Evolutionary conservation across 2,797 vertebrate genomes (phyloP).

Genomic region (Fratercula arctica): DNA sequence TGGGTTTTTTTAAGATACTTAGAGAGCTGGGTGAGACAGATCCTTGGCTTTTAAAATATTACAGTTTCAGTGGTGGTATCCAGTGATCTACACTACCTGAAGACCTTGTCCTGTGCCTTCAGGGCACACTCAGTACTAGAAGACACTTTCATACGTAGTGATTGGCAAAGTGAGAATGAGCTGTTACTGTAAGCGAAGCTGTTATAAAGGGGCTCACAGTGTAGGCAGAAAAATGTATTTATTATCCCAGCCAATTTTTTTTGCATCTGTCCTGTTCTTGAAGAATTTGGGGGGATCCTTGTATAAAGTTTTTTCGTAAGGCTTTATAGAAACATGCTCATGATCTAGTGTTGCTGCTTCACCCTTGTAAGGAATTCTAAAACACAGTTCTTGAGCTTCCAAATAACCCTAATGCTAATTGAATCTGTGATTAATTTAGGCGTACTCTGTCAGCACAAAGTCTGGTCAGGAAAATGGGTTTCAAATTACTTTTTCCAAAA

Average conservation of each 20-base stretch:
- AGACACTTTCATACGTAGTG: neutral
- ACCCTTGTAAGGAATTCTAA: neutral
- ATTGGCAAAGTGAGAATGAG: neutral
- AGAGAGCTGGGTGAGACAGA: neutral
- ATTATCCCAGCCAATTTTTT: neutral
- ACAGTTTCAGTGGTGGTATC: neutral
- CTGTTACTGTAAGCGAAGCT: neutral
- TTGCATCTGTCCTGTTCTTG: neutral
- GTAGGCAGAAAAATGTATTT: neutral
- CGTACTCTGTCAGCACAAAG: neutral
- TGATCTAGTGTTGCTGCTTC: neutral
- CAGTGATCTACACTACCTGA: neutral
- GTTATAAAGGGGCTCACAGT: neutral
- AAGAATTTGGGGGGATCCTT: neutral
- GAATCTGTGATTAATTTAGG: neutral
- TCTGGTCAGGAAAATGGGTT: neutral
- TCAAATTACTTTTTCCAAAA: neutral
- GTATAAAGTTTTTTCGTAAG: neutral
- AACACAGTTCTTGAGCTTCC: neutral
- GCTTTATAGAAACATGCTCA: neutral
- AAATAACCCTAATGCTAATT: neutral
- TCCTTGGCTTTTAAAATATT: neutral
- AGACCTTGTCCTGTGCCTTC: neutral
- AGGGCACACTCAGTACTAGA: neutral
- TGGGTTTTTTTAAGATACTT: neutral